phyloP scores from a whole-genome alignment of 64 coral and sea anemone genomes.

The Dendronephthya gigantea region DNA sequence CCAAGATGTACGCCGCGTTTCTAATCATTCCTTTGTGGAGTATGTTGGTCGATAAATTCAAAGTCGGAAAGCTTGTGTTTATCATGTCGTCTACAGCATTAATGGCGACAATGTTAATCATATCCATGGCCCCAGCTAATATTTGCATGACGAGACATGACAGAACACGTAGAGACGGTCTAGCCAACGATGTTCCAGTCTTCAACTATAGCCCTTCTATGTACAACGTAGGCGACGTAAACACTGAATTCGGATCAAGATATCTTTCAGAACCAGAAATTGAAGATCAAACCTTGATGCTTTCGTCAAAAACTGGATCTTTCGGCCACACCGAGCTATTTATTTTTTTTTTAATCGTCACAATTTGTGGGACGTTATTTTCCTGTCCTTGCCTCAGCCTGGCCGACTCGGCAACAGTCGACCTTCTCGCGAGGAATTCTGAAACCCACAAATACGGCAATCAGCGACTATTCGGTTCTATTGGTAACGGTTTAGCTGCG shows the following conservation, averaged over 20 bases:
- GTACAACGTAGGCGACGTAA: not conserved
- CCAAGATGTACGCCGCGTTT: constrained; percentile 89
- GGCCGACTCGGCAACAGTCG: constrained; percentile 79
- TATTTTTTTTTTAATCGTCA: constrained; percentile 67
- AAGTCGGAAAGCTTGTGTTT: constrained; percentile 73
- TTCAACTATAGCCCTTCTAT: not conserved
- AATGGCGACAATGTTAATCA: constrained; percentile 44
- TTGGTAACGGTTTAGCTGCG: constrained; percentile 75
- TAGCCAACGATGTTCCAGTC: not conserved
- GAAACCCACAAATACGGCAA: constrained; percentile 92
- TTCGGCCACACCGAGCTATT: constrained; percentile 24
- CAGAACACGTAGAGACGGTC: not conserved
- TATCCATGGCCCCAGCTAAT: constrained; percentile 69
- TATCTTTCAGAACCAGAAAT: not conserved
- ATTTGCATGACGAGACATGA: constrained; percentile 57
- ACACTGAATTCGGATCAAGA: not conserved
- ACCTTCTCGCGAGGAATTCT: constrained; percentile 53
- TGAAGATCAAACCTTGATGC: not conserved
- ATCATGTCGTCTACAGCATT: constrained; percentile 67
- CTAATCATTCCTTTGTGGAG: constrained; percentile 94
- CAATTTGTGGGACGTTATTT: constrained; percentile 69
- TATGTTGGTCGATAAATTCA: constrained; percentile 70
- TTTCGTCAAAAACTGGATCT: not conserved
- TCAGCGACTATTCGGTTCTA: constrained; percentile 84
- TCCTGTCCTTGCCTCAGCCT: constrained; percentile 85